phyloP scores from a whole-genome alignment of 1,140 invertebrate species.

The Leptopilina boulardi region DNA sequence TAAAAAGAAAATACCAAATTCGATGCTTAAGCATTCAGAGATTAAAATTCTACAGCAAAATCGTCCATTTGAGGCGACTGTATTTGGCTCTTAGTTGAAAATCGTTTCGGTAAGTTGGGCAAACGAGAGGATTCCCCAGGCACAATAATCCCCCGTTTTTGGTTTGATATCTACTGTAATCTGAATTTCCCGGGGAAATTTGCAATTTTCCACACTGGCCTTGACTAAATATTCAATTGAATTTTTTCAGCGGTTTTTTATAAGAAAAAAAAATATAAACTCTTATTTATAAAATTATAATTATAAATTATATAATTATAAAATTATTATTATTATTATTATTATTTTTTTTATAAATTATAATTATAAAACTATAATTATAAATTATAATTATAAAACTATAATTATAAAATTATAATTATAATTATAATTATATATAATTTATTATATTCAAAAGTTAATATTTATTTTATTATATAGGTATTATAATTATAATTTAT shows the following conservation, averaged over 20 bases:
- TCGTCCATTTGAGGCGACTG: constrained; percentile 16
- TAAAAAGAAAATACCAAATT: background rate
- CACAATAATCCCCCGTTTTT: constrained; percentile 5
- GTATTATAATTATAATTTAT: too few relatives aligned
- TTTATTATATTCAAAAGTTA: too few relatives aligned
- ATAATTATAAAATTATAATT: too few relatives aligned
- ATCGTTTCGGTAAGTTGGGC: constrained; percentile 24
- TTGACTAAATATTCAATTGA: background rate
- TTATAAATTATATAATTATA: too few relatives aligned
- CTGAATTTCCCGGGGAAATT: background rate
- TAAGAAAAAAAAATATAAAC: too few relatives aligned
- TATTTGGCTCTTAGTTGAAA: constrained; percentile 25
- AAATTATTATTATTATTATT: too few relatives aligned
- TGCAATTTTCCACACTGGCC: background rate
- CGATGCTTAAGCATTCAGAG: background rate
- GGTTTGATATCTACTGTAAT: background rate
- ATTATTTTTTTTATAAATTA: too few relatives aligned
- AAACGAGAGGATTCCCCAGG: constrained; percentile 26
- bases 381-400: too few relatives aligned
- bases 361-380: too few relatives aligned
- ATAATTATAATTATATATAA: too few relatives aligned
- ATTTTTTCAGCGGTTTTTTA: background rate
- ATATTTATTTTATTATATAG: too few relatives aligned
- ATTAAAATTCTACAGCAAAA: constrained; percentile 9
- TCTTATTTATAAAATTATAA: too few relatives aligned